Evolutionary conservation across 2,888 invertebrate genomes (phyloP), one percentile per base, ranked within the genome.

Genomic region (Lypha dubia): DNA sequence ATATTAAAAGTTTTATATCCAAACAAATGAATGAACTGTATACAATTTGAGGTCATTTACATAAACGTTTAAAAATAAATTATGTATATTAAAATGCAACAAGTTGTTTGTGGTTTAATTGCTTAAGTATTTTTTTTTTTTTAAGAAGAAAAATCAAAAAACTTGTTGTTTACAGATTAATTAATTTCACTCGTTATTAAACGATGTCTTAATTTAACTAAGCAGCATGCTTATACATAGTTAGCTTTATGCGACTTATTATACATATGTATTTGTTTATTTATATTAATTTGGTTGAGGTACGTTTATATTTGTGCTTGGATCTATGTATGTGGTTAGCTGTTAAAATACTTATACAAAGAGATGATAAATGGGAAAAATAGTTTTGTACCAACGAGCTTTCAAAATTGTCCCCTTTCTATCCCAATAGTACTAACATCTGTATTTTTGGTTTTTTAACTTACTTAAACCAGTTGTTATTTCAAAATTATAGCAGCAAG

Each of bases 191-290:
- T 53, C 62, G 38, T 51, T 38, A 11, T 63, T 74, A 63, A 74
- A 51, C 63, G 63, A 62, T 38, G 63, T 62, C 20, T 74, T 53
- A 53, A 63, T 74, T 24, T 51, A n/a, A 74, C 74, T 74, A 74
- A 63, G n/a, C 41, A 28, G 17, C 3, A n/a, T 74, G 38, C n/a
- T 32, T 24, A 20, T n/a, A n/a, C n/a, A n/a, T 22, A 51, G 15
- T 28, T 60, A 24, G 62, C 51, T 22, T 15, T 71, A 71, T 44
- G 70, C 58, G 70, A 58, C 51, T 74, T 74, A 24, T 24, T 62
- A n/a, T n/a, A n/a, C n/a, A n/a, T n/a, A n/a, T n/a, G 51, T n/a
- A 28, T 73, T 73, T 74, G 62, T 74, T 62, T 49, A 49, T 49
- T 74, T 51, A 62, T 74, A 51, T 28, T 56, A 11, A 70, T 20